phyloP scores from a whole-genome alignment of 1,140 invertebrate genomes.

The Daktulosphaira vitifoliae region DNA sequence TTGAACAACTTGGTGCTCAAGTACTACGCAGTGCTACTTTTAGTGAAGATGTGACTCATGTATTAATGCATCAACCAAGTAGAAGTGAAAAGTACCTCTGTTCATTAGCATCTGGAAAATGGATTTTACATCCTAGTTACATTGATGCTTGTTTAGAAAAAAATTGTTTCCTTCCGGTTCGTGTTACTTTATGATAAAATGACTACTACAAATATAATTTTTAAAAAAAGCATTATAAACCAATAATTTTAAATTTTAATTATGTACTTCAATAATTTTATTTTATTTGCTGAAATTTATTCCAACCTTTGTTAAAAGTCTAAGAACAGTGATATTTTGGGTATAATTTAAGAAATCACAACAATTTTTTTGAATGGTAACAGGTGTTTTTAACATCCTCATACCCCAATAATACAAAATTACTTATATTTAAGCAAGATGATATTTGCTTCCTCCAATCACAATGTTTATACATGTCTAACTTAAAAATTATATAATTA shows the following conservation, averaged over 20 bases:
- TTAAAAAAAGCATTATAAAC: background rate
- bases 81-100: conserved; percentile 79
- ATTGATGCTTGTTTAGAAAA: conserved; percentile 55
- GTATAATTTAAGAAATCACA: too few species aligned
- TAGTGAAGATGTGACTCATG: conserved; percentile 55
- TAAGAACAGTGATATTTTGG: too few species aligned
- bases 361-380: too few species aligned
- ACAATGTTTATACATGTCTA: too few species aligned
- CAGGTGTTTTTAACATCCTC: too few species aligned
- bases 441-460: too few species aligned
- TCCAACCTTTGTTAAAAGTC: background rate
- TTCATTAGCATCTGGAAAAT: conserved; percentile 74
- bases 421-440: too few species aligned
- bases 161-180: conserved; percentile 58
- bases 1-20: conserved; percentile 26
- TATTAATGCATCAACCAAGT: conserved; percentile 60
- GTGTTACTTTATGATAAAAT: conserved; percentile 38
- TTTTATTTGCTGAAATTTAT: background rate
- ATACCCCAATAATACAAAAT: too few species aligned
- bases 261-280: background rate
- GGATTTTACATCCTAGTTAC: conserved; percentile 73
- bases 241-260: background rate
- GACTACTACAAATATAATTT: background rate
- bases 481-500: too few species aligned
- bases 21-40: background rate